phyloP scores from a whole-genome alignment of 2,113 vertebrate species.

The Tretioscincus oriximinensis region DNA sequence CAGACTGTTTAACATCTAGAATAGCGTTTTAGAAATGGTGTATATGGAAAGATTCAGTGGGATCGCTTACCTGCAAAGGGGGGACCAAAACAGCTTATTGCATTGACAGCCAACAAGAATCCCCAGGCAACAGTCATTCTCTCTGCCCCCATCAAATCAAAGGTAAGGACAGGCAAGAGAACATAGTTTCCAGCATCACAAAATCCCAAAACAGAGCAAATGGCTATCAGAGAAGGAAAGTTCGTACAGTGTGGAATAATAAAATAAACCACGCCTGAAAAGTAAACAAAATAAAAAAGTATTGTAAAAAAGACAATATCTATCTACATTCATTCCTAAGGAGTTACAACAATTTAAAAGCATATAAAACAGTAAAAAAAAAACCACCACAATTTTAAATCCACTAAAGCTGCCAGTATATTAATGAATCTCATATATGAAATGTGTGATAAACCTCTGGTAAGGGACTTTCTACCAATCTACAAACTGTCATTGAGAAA shows the following conservation, averaged over 20 bases:
- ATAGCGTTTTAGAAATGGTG: too few species aligned
- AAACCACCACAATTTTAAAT: too few species aligned
- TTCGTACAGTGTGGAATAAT: slow-evolving; percentile 28
- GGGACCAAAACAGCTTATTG: slow-evolving; percentile 50
- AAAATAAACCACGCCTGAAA: slow-evolving; percentile 35
- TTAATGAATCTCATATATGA: too few species aligned
- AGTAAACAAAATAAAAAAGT: slow-evolving; percentile 10
- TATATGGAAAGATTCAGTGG: too few species aligned
- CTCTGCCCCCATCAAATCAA: slow-evolving; percentile 50
- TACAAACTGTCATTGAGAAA: too few species aligned
- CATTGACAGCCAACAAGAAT: slow-evolving; percentile 51
- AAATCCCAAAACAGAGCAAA: slow-evolving; percentile 27
- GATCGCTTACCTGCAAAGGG: slow-evolving; percentile 47
- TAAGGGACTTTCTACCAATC: too few species aligned
- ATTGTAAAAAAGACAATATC: background rate
- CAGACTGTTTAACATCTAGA: background rate
- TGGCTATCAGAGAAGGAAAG: slow-evolving; percentile 13
- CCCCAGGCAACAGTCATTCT: slow-evolving; percentile 54
- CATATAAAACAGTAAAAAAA: too few species aligned
- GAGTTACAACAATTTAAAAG: too few species aligned
- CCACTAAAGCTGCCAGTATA: too few species aligned
- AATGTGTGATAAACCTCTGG: too few species aligned
- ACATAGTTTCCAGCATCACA: slow-evolving; percentile 39
- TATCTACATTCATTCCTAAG: background rate
- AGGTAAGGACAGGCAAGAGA: slow-evolving; percentile 36